Conservation (phyloP, 2,797 vertebrate species). For the Cyclura pinguis region DNA sequence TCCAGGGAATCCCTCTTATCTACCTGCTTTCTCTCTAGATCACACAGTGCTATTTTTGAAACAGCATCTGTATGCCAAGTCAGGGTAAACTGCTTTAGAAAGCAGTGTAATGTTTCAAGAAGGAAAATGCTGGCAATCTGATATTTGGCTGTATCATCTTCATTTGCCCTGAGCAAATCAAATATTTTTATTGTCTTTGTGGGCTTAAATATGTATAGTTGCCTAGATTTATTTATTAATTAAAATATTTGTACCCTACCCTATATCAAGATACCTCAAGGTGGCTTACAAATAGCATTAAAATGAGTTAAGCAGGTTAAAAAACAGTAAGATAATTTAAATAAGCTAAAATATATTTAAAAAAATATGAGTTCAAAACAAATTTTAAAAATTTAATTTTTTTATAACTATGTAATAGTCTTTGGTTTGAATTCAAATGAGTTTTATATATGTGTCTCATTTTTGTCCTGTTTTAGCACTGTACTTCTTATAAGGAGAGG, state of each 20-base stretch:
- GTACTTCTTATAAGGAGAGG: background rate
- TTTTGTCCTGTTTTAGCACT: background rate
- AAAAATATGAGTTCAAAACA: no score
- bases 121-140: background rate
- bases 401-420: no score
- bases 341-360: no score
- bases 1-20: slow-evolving; percentile 29
- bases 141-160: background rate
- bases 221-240: slow-evolving; percentile 5
- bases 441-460: background rate
- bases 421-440: background rate
- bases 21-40: slow-evolving; percentile 5
- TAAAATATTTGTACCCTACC: no score
- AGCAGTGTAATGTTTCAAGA: slow-evolving; percentile 5
- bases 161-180: background rate
- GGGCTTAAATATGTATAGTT: background rate
- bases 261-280: no score
- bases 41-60: background rate
- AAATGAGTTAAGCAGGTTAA: no score
- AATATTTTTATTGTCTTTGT: background rate
- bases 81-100: background rate
- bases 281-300: no score
- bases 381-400: no score
- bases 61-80: rapidly evolving
- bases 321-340: no score